These are phyloP conservation scores for Scaptomyza tumidula DNA, from an alignment of 2,888 invertebrate species.

Conservation along the genomic window DNA sequence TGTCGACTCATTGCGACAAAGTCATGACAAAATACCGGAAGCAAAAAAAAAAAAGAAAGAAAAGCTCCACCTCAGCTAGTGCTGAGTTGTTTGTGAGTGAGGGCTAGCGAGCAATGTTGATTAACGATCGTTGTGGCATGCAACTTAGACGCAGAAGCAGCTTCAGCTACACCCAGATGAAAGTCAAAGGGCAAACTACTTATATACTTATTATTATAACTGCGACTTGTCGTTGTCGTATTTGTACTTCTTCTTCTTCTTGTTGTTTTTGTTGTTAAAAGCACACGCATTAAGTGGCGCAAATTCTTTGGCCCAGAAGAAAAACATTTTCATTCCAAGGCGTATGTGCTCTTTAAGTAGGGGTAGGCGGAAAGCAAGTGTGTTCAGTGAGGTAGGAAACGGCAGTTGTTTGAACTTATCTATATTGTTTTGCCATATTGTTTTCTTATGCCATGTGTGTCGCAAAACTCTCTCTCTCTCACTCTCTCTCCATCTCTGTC, in stretches of 20 bases:
- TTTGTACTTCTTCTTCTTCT: conserved; percentile 25
- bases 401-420: conserved; percentile 79
- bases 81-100: conserved; percentile 19
- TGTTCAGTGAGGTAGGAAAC: conserved; percentile 15
- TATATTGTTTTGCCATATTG: conserved; percentile 81
- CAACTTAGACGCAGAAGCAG: conserved; percentile 11
- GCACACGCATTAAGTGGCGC: conserved; percentile 59
- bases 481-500: conserved; percentile 8
- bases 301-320: conserved; percentile 67
- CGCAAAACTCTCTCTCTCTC: conserved; percentile 24
- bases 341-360: conserved; percentile 31
- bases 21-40: conserved; percentile 60
- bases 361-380: neutral
- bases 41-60: conserved; percentile 19
- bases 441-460: conserved; percentile 79
- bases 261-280: conserved; percentile 29
- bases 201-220: conserved; percentile 48
- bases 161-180: conserved; percentile 14
- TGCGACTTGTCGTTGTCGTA: conserved; percentile 38
- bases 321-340: conserved; percentile 78
- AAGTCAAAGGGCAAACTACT: conserved; percentile 43
- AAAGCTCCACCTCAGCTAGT: conserved; percentile 14
- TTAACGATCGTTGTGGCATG: conserved; percentile 58
- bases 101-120: conserved; percentile 46
- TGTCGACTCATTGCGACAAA: conserved; percentile 55